A percentile compares a stretch with the other conserved stretches of the same genome.
These are phyloP conservation scores for Aphelenchoides besseyi DNA, from an alignment of 1,140 invertebrate genomes.

Conservation along the genomic window DNA sequence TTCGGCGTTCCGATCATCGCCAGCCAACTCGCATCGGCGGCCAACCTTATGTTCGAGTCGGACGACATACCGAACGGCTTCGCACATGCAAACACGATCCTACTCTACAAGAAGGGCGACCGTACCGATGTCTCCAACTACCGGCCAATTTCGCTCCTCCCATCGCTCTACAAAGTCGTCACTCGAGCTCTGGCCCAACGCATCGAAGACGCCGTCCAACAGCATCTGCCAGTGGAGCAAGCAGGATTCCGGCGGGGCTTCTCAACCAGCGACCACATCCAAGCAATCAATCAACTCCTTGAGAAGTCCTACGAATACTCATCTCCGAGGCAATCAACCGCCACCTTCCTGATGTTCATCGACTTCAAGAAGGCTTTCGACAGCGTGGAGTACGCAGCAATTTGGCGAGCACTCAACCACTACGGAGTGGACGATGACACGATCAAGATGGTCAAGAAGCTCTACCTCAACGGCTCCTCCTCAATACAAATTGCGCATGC, in stretches of 20 bases:
- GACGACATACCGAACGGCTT: conserved; percentile 16
- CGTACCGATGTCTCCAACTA: conserved; percentile 19
- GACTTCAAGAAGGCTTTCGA: conserved; percentile 57
- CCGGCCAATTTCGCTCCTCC: conserved; percentile 37
- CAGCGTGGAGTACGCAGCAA: conserved; percentile 36
- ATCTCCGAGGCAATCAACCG: conserved; percentile 40
- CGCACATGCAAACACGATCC: conserved; percentile 22
- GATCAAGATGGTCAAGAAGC: conserved; percentile 18
- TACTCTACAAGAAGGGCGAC: conserved; percentile 32
- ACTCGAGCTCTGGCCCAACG: conserved; percentile 25
- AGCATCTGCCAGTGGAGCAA: conserved; percentile 29
- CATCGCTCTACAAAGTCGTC: conserved; percentile 29
- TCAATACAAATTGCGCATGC: neutral
- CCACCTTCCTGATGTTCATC: conserved; percentile 49
- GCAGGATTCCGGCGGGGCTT: conserved; percentile 31
- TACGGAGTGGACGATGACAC: conserved; percentile 20
- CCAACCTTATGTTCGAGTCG: conserved; percentile 16
- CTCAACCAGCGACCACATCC: conserved; percentile 40
- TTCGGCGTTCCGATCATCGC: no score
- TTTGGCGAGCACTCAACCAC: conserved; percentile 22
- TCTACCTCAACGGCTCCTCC: conserved; percentile 11
- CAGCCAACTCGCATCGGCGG: no score
- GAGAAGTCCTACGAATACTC: conserved; percentile 53
- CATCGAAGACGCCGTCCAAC: conserved; percentile 13
- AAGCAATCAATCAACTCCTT: conserved; percentile 26